Evolutionary conservation across 2,888 invertebrate genomes (phyloP), one percentile per base, ranked within the genome.

Genomic region (Dendrolimus houi): DNA sequence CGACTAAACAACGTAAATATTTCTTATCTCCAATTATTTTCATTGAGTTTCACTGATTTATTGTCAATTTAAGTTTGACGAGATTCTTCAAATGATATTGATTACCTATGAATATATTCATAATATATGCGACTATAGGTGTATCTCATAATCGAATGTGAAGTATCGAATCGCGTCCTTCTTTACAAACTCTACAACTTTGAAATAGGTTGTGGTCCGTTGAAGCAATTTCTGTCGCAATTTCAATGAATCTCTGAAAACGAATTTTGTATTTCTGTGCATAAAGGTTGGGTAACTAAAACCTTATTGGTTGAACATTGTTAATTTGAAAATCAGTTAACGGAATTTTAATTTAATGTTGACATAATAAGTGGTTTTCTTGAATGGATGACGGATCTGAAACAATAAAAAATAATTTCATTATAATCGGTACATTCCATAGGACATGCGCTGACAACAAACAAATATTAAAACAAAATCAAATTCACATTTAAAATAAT

Each of bases 121-220:
- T 88, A 81, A 72, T 83, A 83, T 71, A 69, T 75, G 29, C 29
- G 29, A 75, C 58, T 73, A 75, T 69, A 85, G 81, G 65, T 87
- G 81, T 64, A 87, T 86, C 64, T 85, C 85, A 79, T 88, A 87
- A 61, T 88, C 87, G 69, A 83, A 87, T 0, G 86, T 87, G 63
- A 81, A 88, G 66, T 82, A 90, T 60, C 90, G 89, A 61, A 89
- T 90, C 0, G 90, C 90, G 88, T 90, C 90, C 64, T 90, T 90
- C 69, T 90, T 90, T 9, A 90, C 85, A 63, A 87, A 90, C 62
- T 90, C 89, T 42, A 85, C 82, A 52, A 83, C 89, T 78, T 90
- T 83, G 65, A 89, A 85, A 59, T 90, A 90, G 47, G 87, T 86
- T 56, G 87, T 86, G 8, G 82, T 82, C 61, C 89, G 71, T 74